Evolutionary conservation across 1,140 invertebrate genomes (phyloP).

Genomic region (Nephila pilipes): DNA sequence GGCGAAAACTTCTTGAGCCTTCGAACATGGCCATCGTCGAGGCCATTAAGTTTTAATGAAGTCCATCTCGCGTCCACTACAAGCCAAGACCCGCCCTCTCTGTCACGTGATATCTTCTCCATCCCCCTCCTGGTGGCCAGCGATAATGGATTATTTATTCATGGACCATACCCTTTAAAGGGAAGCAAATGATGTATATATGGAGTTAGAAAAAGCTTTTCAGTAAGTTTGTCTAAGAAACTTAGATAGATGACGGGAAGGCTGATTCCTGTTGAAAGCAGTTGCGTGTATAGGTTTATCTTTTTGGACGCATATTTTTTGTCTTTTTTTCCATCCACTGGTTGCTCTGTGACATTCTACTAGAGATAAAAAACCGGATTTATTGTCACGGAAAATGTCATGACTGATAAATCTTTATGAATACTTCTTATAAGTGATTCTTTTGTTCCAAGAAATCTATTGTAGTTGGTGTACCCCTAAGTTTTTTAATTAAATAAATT

Average conservation of each 20-base stretch:
- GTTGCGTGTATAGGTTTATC: constrained; percentile 21
- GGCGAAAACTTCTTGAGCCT: neutral
- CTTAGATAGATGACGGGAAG: neutral
- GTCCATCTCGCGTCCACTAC: constrained; percentile 39
- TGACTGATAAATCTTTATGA: too few species aligned
- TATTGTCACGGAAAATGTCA: too few species aligned
- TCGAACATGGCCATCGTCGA: neutral
- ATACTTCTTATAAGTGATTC: too few species aligned
- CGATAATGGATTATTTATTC: constrained; percentile 72
- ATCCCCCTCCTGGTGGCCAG: neutral
- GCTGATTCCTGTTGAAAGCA: constrained; percentile 20
- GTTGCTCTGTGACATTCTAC: neutral
- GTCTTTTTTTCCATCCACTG: neutral
- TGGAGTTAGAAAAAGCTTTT: neutral
- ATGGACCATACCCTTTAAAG: constrained; percentile 27
- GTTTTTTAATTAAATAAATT: too few species aligned
- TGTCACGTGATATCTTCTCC: constrained; percentile 60
- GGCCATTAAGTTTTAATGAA: constrained; percentile 70
- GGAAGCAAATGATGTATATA: constrained; percentile 34
- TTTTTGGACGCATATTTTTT: neutral
- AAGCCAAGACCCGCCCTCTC: constrained; percentile 31
- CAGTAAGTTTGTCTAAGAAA: neutral
- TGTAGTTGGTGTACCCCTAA: too few species aligned
- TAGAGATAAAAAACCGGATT: too few species aligned
- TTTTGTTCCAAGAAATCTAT: too few species aligned